Base-by-base conservation (phyloP, 2,888 invertebrate genomes). In the Drosophila robusta region DNA sequence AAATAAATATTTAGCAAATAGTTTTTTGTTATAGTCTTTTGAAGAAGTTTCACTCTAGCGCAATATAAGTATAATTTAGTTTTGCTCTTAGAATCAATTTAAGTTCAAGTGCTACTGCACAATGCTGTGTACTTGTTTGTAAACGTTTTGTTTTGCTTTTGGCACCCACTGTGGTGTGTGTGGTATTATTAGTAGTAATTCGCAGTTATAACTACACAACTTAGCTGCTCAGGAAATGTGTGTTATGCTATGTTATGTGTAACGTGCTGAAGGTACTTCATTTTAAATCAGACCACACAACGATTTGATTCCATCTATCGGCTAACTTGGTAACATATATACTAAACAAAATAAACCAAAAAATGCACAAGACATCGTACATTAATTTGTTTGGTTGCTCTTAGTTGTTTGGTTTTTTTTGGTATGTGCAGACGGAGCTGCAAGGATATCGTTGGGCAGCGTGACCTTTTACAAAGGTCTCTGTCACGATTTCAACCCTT, bases 1-100 rank as follows among this genome's bases (percentile, higher is more conserved):
- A 89, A 85, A 89, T 85, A 85, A 89, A 87, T 86, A 83, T 89
- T 84, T 89, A 89, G 78, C 75, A 88, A 89, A 79, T 89, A 89
- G 84, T 79, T 78, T 58, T 80, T 67, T 57, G 39, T 78, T 64
- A 78, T 87, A 84, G 83, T 84, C 83, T 84, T 84, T 84, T 84
- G 54, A 87, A 87, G 68, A 85, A 86, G 87, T 89, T 89, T 86
- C 82, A 82, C 83, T 79, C 77, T 67, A 56, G 71, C 73, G 77
- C 83, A 75, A 67, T 67, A 55, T 66, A 63, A 64, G 63, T 64
- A 70, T 64, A 71, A 71, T 68, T 79, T 72, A 62, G 49, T 54
- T 65, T 47, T 44, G 65, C 38, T 50, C 57, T 58, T 58, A 57
- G 38, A 60, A 65, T 55, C 67, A 58, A 72, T 72, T 70, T 38